Base-by-base conservation (phyloP, 2,797 vertebrate species). In the Stomatorhinus walkeri region DNA sequence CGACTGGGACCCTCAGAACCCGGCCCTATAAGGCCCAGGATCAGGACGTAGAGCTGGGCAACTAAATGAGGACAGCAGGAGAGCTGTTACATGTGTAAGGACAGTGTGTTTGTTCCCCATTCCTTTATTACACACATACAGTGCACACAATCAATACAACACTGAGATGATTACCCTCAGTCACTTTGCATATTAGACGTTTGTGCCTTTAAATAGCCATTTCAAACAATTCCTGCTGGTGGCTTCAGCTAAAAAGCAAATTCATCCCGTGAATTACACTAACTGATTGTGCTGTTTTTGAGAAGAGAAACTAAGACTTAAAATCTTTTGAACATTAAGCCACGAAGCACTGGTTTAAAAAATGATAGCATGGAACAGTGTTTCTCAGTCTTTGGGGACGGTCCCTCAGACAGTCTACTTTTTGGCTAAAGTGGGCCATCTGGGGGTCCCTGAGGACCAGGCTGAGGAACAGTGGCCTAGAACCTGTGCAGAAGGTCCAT, bases 101-200 rank as follows among this genome's bases (percentile, higher is more conserved):
- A 81, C 16, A 46, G 16, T 3, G 7, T 46, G 32, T 43, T 43
- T 81, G 68, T 81, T 46, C 76, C 7, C 19, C 36, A n/a, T 46
- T 16, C 76, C 76, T 81, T 81, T 81, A 81, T 81, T 81, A 81
- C 76, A 81, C 40, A 79, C 72, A 22, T 10, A 46, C 40, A 81
- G 76, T 43, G 76, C 76, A 81, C 40, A 81, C 36, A 81, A 79
- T 40, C 16, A 46, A 81, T 36, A 79, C 5, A 81, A 81, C 40
- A 46, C 16, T 32, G 76, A 43, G 32, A 81, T 40, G 36, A 72
- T 46, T 81, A 43, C 40, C 76, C 16, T 46, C 40, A 46, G 16
- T 81, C 76, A 81, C 19, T 43, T 46, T 81, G 76, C 76, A 81
- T 81, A 81, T 81, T 72, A 36, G 76, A 19, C 40, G 19, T 81